These are phyloP conservation scores for Eudyptes chrysolophus DNA, from an alignment of 2,113 vertebrate species.

Conservation along the genomic window DNA sequence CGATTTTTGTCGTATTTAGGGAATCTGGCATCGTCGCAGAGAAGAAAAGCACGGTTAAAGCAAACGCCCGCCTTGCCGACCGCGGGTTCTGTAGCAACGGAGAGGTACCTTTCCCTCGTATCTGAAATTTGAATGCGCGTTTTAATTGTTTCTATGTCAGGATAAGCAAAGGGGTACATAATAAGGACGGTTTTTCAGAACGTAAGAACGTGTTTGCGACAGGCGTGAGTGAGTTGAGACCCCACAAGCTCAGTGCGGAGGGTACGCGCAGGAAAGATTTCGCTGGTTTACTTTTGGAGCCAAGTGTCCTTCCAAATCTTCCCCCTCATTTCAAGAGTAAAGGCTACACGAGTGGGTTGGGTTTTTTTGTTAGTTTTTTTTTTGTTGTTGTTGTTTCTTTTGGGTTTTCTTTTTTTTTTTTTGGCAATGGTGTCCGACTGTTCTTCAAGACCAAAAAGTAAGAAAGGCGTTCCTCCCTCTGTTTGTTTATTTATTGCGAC, in stretches of 20 bases:
- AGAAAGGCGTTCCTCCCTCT: neutral
- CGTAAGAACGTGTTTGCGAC: fast-evolving
- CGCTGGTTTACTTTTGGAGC: neutral
- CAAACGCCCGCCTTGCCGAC: fast-evolving
- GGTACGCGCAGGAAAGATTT: neutral
- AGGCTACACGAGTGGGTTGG: fast-evolving
- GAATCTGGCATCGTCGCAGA: neutral
- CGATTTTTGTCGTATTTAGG: neutral
- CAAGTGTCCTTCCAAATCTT: neutral
- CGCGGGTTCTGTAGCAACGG: fast-evolving
- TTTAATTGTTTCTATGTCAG: neutral
- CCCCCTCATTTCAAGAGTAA: neutral
- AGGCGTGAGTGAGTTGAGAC: neutral
- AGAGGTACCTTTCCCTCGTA: neutral
- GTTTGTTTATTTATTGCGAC: neutral
- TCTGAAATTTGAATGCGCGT: neutral
- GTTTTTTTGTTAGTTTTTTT: neutral
- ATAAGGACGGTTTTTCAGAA: neutral
- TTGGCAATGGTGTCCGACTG: neutral
- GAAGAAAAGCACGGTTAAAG: neutral
- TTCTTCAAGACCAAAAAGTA: neutral
- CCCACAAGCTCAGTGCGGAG: too few relatives aligned
- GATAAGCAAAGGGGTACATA: neutral
- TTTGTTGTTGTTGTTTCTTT: neutral
- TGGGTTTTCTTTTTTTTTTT: neutral